Evolutionary conservation across 2,888 invertebrate genomes (phyloP), one percentile per base, ranked within the genome.

Genomic region (Epinotia ramella): DNA sequence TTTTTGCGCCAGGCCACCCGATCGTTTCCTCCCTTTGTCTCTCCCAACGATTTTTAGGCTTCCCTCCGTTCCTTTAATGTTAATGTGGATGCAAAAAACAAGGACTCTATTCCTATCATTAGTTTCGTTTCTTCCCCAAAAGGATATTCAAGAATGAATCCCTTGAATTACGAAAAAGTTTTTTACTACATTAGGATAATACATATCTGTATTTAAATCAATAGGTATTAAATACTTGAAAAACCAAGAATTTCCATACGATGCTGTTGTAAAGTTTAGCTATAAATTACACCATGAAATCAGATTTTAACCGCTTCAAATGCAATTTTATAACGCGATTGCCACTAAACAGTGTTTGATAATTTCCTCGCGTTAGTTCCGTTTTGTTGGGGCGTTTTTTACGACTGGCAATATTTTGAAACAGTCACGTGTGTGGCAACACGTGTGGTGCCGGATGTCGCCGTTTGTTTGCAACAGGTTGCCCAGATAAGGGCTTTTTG

Each of bases 11-110:
- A 83, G 92, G 83, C 91, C 91, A 91, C 91, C 91, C 88, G 87
- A 84, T 84, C 83, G 88, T 88, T 91, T 94, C 94, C 94, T 93
- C 88, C 87, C 91, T 92, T 93, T 93, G 93, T 92, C 84, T 81
- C 82, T 82, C 90, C 88, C 89, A 84, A 85, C 83, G 89, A 91
- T 91, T 86, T 89, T 88, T 88, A 84, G 89, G 91, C 91, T 92
- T 92, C 92, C 84, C 84, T 83, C 80, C 85, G 81, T 81, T 86
- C 87, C 84, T 87, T 85, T 80, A 86, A 89, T 88, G 86, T 88
- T 87, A 84, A 88, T 88, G 84, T 78, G 77, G 82, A 87, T 85
- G 88, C 88, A 86, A 85, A 88, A 84, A 80, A 79, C 60, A 71
- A 76, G 77, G 73, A 77, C 74, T 69, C 73, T 59, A 69, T 24